A percentile compares a stretch with the other conserved stretches of the same genome.
Conservation (phyloP, 2,797 vertebrate species). For the Harpagifer antarcticus region DNA sequence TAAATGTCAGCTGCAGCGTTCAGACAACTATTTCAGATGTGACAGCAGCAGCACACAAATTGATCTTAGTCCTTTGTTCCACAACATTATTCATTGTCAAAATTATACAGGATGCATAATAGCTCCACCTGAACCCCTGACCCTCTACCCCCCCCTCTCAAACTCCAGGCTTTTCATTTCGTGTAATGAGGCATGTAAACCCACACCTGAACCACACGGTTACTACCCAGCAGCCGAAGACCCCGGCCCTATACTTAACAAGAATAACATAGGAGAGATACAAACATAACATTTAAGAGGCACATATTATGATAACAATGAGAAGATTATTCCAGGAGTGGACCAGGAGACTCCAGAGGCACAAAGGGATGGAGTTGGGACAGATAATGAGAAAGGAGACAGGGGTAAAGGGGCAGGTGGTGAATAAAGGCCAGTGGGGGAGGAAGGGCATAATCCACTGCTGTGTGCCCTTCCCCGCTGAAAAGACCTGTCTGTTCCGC, state of each 20-base stretch:
- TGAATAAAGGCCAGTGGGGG: conserved; percentile 72
- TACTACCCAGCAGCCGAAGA: conserved; percentile 39
- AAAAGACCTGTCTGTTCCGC: conserved; percentile 81
- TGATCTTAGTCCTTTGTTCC: conserved; percentile 66
- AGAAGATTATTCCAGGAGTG: conserved; percentile 50
- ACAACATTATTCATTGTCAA: conserved; percentile 57
- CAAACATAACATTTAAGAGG: conserved; percentile 54
- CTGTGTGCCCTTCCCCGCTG: conserved; percentile 60
- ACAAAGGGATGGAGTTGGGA: conserved; percentile 56
- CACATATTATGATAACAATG: conserved; percentile 43
- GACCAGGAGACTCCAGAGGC: conserved; percentile 50
- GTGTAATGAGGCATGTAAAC: conserved; percentile 72
- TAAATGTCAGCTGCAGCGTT: conserved; percentile 36
- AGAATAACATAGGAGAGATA: conserved; percentile 46
- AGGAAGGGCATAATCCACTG: conserved; percentile 75
- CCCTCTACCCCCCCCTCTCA: conserved; percentile 6
- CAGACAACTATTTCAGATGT: conserved; percentile 38
- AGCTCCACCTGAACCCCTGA: conserved; percentile 59
- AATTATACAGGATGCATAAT: conserved; percentile 53
- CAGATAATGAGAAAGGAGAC: conserved; percentile 68
- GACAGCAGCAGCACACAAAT: conserved; percentile 47
- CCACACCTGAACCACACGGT: conserved; percentile 72
- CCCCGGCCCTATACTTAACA: conserved; percentile 28
- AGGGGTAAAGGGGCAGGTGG: conserved; percentile 74
- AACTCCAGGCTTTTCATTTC: conserved; percentile 54